Conservation (phyloP, 2,888 invertebrate species). For the Meliscaeva auricollis region DNA sequence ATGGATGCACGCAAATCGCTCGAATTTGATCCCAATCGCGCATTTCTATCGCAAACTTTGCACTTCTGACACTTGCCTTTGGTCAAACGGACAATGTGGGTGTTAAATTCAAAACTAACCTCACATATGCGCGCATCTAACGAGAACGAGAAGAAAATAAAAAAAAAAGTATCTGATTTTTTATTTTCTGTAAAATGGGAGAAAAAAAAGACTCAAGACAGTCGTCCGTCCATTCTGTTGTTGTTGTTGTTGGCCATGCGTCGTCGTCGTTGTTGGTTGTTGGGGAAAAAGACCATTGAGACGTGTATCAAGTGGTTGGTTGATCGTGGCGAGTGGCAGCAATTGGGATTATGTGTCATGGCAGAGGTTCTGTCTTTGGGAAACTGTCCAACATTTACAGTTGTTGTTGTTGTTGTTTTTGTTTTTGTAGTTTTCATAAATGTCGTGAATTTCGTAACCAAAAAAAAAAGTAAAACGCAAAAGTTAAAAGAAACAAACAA, state of each 20-base stretch:
- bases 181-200: constrained; percentile 7
- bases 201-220: constrained; percentile 49
- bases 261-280: background rate
- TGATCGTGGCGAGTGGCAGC: constrained; percentile 74
- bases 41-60: constrained; percentile 78
- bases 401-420: constrained; percentile 12
- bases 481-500: background rate
- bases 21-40: constrained; percentile 79
- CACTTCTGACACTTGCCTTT: constrained; percentile 69
- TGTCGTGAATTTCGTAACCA: constrained; percentile 70
- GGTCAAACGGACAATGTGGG: constrained; percentile 59
- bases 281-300: constrained; percentile 62
- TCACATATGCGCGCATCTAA: constrained; percentile 77
- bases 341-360: constrained; percentile 76
- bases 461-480: constrained; percentile 3
- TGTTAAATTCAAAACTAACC: constrained; percentile 77
- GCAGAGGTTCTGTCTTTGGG: constrained; percentile 71
- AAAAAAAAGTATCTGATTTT: constrained; percentile 2
- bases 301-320: constrained; percentile 72
- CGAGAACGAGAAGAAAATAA: constrained; percentile 43
- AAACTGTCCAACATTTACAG: constrained; percentile 67
- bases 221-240: constrained; percentile 21
- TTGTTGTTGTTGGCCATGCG: background rate
- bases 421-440: constrained; percentile 7
- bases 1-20: constrained; percentile 82